Evolutionary conservation across 2,797 vertebrate species (phyloP), one percentile per base, ranked within the genome.

Genomic region (Anguilla marmorata): DNA sequence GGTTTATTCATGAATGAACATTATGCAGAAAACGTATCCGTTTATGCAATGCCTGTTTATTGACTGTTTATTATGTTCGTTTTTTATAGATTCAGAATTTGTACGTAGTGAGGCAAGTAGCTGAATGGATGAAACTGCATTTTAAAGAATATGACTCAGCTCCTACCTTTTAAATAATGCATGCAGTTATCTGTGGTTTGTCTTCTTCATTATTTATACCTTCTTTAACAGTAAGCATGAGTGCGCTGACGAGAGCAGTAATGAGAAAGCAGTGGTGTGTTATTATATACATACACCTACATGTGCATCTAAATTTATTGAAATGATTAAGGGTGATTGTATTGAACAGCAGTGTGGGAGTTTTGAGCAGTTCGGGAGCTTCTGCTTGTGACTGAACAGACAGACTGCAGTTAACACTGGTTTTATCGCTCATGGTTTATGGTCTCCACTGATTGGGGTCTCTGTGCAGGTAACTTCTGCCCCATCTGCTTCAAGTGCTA

Each of bases 401-500:
- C 74, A 79, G 0, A 5, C 37, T 45, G 27, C 30, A 41, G 33
- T 79, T 79, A 9, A 4, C 6, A 5, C 0, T 76, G 72, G 30
- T 76, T 37, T 76, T 37, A 12, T 30, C 37, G 19, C 21, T 50
- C 21, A 50, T 14, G 12, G 1, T 5, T 19, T 37, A 37, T 79
- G 33, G 37, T 80, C 21, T 6, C 76, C 33, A 16, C 12, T 5
- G 33, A 9, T 37, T 9, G 6, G 52, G 0, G n/a, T 86, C 88
- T 91, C 83, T 14, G 1, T 60, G 33, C 90, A 98, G 98, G 97
- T 85, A 94, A 97, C 93, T 98, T 96, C 93, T 98, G 98, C 92
- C 96, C 96, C 0, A 94, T 98, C 80, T 98, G 98, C 90, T 94
- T 95, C 30, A 97, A 96, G 91, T 98, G 97, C 91, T 98, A 97